Evolutionary conservation across 2,797 vertebrate species (phyloP).

Genomic region (Etheostoma perlongum): DNA sequence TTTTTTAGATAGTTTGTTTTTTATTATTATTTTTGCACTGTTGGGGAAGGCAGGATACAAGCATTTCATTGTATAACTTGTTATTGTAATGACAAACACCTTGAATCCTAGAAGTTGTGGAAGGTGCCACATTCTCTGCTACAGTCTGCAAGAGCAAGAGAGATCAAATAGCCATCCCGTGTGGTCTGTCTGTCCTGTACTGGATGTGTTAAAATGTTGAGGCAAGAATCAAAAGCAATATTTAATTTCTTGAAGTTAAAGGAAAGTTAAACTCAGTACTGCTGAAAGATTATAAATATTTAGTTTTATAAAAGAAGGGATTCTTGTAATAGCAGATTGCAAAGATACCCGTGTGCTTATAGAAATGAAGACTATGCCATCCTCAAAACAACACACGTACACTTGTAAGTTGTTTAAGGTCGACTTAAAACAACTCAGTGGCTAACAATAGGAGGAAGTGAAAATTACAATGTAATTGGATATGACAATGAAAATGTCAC

Average conservation of each 20-base stretch:
- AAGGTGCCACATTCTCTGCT: neutral
- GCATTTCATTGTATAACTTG: too few relatives aligned
- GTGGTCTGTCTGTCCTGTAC: neutral
- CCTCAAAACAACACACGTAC: neutral
- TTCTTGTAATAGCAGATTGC: neutral
- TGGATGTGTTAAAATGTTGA: neutral
- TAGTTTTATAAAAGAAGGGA: neutral
- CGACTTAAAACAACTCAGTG: neutral
- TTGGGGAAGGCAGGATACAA: too few relatives aligned
- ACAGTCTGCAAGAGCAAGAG: neutral
- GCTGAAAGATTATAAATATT: neutral
- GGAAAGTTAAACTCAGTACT: neutral
- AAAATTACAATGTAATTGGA: neutral
- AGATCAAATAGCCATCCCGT: neutral
- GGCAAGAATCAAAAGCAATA: neutral
- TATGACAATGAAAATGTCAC: neutral
- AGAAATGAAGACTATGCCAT: neutral
- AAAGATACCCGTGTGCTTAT: neutral
- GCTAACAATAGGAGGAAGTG: slow-evolving; percentile 3
- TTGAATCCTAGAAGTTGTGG: neutral
- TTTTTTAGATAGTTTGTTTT: too few relatives aligned
- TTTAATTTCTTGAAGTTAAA: neutral
- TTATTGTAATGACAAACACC: too few relatives aligned
- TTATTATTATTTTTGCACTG: too few relatives aligned
- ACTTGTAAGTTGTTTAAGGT: neutral